Conservation (phyloP, 2,113 vertebrate genomes). For the Dasyprocta punctata region DNA sequence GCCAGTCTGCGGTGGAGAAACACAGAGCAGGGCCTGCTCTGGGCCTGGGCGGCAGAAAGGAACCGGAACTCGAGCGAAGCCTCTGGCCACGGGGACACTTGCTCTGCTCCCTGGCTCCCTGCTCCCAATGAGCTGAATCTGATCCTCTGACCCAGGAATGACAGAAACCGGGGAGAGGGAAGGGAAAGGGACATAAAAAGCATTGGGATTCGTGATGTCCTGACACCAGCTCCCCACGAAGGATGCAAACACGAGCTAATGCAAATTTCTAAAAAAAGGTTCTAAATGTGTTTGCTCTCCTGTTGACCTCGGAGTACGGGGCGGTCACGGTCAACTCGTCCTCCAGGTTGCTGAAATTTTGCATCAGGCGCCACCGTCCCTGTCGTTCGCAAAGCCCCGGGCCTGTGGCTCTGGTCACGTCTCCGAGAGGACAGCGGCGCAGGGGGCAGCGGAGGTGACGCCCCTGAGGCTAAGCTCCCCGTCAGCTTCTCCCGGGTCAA, state of each 20-base stretch:
- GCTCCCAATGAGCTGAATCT: background rate
- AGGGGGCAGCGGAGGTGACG: background rate
- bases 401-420: background rate
- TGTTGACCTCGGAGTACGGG: background rate
- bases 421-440: background rate
- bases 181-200: background rate
- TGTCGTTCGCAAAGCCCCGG: background rate
- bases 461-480: background rate
- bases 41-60: background rate
- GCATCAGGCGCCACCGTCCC: no score
- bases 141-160: background rate
- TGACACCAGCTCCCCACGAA: no score
- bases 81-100: rapidly evolving
- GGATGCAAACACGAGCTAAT: background rate
- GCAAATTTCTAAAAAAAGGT: background rate
- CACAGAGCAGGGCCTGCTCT: background rate
- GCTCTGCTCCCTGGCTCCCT: background rate
- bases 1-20: background rate
- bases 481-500: background rate
- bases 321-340: background rate
- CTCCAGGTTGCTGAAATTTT: background rate
- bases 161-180: background rate
- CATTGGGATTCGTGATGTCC: background rate
- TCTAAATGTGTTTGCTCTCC: background rate
- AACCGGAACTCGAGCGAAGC: background rate